These are phyloP conservation scores for Lepidonotus clava DNA, from an alignment of 2,888 invertebrate genomes.

Conservation along the genomic window DNA sequence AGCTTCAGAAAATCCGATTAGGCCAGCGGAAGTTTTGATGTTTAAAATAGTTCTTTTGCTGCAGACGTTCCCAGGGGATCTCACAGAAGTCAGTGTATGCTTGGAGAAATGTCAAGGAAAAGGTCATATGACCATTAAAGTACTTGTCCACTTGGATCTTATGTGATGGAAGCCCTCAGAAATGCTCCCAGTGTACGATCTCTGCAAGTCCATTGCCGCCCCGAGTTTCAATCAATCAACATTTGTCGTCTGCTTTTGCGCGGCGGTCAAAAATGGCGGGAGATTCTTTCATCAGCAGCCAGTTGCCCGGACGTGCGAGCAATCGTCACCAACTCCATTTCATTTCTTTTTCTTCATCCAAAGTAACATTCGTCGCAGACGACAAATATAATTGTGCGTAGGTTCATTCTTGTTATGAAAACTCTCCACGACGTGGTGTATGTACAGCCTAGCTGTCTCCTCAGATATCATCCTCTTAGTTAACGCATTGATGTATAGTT, in stretches of 20 bases:
- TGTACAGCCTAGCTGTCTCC: no score
- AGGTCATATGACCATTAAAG: background rate
- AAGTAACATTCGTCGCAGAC: no score
- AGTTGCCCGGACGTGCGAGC: background rate
- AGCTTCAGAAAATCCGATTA: background rate
- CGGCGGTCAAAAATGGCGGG: background rate
- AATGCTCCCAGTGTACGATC: background rate
- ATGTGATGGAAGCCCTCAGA: background rate
- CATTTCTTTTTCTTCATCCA: no score
- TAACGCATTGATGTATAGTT: background rate
- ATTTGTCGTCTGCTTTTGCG: background rate
- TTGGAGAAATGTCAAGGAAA: background rate
- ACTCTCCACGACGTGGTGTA: background rate
- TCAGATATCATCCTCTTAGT: background rate
- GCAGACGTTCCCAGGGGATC: no score
- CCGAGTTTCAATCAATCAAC: background rate
- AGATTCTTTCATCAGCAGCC: background rate
- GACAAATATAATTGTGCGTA: no score
- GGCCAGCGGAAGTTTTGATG: background rate
- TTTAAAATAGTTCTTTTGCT: background rate
- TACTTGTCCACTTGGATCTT: background rate
- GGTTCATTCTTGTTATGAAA: no score
- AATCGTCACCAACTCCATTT: background rate
- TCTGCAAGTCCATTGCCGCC: background rate
- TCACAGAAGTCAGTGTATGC: background rate